Base-by-base conservation (phyloP, 2,113 vertebrate genomes). In the Tautogolabrus adspersus region DNA sequence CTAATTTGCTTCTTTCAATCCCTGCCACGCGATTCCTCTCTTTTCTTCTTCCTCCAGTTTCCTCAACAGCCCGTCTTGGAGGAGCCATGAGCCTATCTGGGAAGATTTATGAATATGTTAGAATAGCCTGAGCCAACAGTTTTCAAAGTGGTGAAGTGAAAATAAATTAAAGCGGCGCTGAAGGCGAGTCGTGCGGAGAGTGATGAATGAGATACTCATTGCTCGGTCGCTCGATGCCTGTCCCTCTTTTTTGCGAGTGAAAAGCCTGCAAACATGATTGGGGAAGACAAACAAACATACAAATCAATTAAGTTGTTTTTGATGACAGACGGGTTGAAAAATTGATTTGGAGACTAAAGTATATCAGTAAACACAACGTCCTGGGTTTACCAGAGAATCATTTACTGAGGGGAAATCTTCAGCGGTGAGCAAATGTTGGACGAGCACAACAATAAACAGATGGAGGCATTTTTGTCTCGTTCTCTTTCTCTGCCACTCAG, bases 51-150 rank as follows among this genome's bases (percentile, higher is more conserved):
- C 82, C 75, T 77, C 79, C 57, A n/a, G 84, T 88, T 89, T 90
- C 83, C 82, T 83, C 85, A 89, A 89, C 88, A 88, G 84, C 74
- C 49, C 87, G 89, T 93, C 91, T 89, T 71, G 83, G 88, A 92
- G 88, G 93, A 94, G 82, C 89, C 86, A 92, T 81, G 84, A 91
- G 91, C 89, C 87, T 88, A 93, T 93, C 92, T 87, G 42, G 81
- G 84, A 94, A 94, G 94, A 94, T 95, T 94, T 95, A 94, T 95
- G 93, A 94, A 95, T 94, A 94, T 92, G 93, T 95, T 94, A 90
- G 92, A 93, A 95, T 90, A 90, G 93, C 93, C 93, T 93, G 91
- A 94, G 94, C 93, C 94, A 94, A 94, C 93, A 94, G 91, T 94
- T 95, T 95, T 93, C 89, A 93, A 94, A 94, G 92, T 90, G 90